Base-by-base conservation (phyloP, 1,140 invertebrate species). In the Araneus ventricosus region DNA sequence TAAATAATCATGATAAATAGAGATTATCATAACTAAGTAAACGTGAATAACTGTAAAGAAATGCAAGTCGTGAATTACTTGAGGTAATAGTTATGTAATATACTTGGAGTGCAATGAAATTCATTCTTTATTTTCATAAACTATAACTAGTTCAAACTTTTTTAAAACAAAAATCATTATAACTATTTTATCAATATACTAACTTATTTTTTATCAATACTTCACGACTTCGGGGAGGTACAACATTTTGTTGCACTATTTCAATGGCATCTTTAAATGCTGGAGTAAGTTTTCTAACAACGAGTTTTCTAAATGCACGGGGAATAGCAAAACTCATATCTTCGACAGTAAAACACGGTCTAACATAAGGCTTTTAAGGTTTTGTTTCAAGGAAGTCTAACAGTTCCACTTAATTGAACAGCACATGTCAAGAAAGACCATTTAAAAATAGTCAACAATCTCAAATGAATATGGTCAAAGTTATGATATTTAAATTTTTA, bases 191-290 rank as follows among this genome's bases (percentile, higher is more conserved):
- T 37, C 4, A 85, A 34, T 27, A 14, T 52, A 79, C 91, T 61
- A 34, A 88, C 91, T 93, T 93, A 57, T 86, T 93, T 87, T 88
- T 93, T 30, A 93, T 61, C 10, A 93, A 30, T 22, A 93, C 85
- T 79, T 93, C 91, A 34, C 52, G 86, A 27, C 34, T 20, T 22
- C 63, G 27, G 20, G 91, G 91, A 4, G 57, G 87, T 87, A 93
- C 59, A 45, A 93, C 86, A 91, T 88, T 79, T 41, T 94, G 24
- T n/a, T 89, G 79, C 34, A 57, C 75, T 79, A 87, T 94, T 79
- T 94, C 79, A 89, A 93, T 79, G 37, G 91, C 91, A 27, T 93
- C 91, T 93, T 80, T 93, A 80, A 93, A 93, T 24, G 59, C 52
- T 27, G 91, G 91, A 30, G 91, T 61, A 59, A 87, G n/a, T 88